Evolutionary conservation across 2,113 vertebrate genomes (phyloP), one percentile per base, ranked within the genome.

Genomic region (Labrus mixtus): DNA sequence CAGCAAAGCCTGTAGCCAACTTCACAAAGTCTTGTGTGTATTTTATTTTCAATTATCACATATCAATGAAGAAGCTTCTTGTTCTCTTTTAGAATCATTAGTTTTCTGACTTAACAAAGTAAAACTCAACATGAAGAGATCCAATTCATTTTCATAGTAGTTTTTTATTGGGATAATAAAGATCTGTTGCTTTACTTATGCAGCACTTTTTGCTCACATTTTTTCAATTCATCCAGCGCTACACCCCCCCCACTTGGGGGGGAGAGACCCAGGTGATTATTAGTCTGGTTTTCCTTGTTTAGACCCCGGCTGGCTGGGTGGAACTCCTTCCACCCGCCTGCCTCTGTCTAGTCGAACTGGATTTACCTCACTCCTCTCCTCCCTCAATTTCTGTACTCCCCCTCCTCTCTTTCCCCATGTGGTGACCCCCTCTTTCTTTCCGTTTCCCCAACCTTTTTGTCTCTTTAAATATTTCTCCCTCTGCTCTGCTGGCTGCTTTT

Each of bases 241-340:
- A 39, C 37, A 58, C 46, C 61, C 76, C 39, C 71, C 43, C 57
- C 67, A 3, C 50, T 70, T 59, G 19, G 48, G 43, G 43, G 73
- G 60, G 51, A 68, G 75, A 68, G 72, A 76, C 73, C 83, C 51
- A 64, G 69, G 90, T 91, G 92, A 95, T 95, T 94, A 93, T 93
- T 89, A 91, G 92, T 89, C 91, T 93, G 93, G 92, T 87, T 93
- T 94, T 75, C 92, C 92, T 93, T 81, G 88, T 93, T 93, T 93
- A 95, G 94, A 83, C 91, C 91, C 86, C 15, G 57, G 29, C 73
- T 88, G 58, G 73, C 71, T 76, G 51, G 54, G 45, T 67, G 77
- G 90, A 93, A 91, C 93, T 94, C 94, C 92, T 93, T 93, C 93
- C 94, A 90, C 86, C 93, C 92, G 93, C 92, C 93, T 9, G 48